These are phyloP conservation scores for Ligdia adustata DNA, from an alignment of 2,888 invertebrate genomes.

Conservation along the genomic window DNA sequence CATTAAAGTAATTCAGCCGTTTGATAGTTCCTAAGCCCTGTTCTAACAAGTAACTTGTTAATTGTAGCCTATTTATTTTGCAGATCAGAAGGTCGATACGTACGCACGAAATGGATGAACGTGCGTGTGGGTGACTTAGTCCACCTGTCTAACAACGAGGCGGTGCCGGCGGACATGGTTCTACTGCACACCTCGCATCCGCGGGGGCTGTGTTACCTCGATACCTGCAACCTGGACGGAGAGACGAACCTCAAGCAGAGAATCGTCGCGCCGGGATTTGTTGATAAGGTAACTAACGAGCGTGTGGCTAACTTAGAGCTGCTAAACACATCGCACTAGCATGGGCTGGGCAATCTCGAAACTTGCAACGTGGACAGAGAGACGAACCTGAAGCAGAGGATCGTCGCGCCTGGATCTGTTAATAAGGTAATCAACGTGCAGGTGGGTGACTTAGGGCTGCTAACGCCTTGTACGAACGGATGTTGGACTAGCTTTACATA, in stretches of 20 bases:
- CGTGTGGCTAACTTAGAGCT: constrained; percentile 96
- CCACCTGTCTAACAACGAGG: constrained; percentile 97
- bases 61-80: constrained; percentile 35
- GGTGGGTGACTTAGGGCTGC: constrained; percentile 95
- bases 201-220: constrained; percentile 95
- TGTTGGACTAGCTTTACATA: constrained; percentile 91
- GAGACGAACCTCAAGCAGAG: constrained; percentile 98
- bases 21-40: too few relatives aligned
- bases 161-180: constrained; percentile 97
- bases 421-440: constrained; percentile 90
- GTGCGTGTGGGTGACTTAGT: constrained; percentile 97
- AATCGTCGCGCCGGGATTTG: constrained; percentile 91
- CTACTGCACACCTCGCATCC: constrained; percentile 94
- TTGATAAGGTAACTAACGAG: constrained; percentile 89
- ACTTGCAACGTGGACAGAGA: constrained; percentile 98
- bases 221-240: constrained; percentile 98
- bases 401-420: constrained; percentile 90
- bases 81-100: constrained; percentile 92
- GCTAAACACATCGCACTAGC: constrained; percentile 93
- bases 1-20: too few relatives aligned
- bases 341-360: constrained; percentile 96
- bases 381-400: constrained; percentile 96
- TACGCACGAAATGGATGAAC: constrained; percentile 94
- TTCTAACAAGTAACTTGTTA: too few relatives aligned
- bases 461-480: constrained; percentile 95